Evolutionary conservation across 2,113 vertebrate genomes (phyloP), one percentile per base, ranked within the genome.

Genomic region (Sus scrofa): DNA sequence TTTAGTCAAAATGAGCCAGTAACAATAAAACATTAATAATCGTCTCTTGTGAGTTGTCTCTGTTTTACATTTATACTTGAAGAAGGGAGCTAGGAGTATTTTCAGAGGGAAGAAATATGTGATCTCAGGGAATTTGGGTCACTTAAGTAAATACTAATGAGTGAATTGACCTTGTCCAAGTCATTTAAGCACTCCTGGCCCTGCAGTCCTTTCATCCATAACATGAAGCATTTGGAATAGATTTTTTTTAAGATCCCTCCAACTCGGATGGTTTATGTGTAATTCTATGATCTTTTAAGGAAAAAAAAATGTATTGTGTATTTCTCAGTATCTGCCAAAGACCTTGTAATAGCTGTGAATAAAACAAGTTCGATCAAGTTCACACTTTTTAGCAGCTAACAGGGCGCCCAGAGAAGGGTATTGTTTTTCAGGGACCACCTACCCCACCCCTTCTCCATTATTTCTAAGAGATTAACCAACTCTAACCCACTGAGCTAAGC

Each of bases 11-110:
- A 96, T 91, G 84, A 96, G 78, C 60, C 52, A 97, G 74, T 93
- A 98, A 92, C 74, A 98, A 98, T 86, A 96, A 97, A 97, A 95
- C 75, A 10, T 11, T n/a, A 95, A 81, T 91, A 90, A 87, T 77
- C 95, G 67, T 68, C 87, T 95, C 92, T 73, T 86, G 39, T 37
- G 86, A 54, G 93, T 96, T 97, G 95, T 98, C 68, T 94, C 85
- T 58, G 7, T 89, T 89, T 96, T 71, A 5, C 92, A 89, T 97
- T 96, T 95, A 74, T 81, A 91, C 26, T 89, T 96, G 92, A 95
- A 79, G 1, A 0, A 56, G 89, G 97, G 90, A 68, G 26, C 67
- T 56, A 62, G 70, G 32, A 86, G 9, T 74, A 54, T 83, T 83
- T 85, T 91, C 60, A 44, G 91, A 91, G 22, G 26, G 54, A 88